Evolutionary conservation across 2,797 vertebrate species (phyloP).

Genomic region (Pipistrellus pygmaeus): DNA sequence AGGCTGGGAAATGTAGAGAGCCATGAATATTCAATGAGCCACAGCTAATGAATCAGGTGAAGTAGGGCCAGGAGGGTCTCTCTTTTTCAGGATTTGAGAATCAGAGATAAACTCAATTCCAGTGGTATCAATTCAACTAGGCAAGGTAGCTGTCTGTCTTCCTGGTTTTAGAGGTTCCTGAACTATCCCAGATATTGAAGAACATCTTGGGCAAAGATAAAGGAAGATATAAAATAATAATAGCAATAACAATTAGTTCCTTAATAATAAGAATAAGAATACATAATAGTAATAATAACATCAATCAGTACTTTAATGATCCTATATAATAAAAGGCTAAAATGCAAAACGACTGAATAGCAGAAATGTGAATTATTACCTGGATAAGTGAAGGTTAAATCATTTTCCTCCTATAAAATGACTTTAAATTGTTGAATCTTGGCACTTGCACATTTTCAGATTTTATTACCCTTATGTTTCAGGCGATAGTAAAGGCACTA

Average conservation of each 20-base stretch:
- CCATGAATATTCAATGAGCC: not conserved
- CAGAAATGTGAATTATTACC: constrained; percentile 42
- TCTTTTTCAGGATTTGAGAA: not conserved
- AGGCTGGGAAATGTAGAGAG: not conserved
- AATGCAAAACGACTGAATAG: too few species aligned
- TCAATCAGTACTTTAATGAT: not conserved
- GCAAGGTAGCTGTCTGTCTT: not conserved
- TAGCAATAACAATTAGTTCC: not conserved
- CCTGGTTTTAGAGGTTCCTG: not conserved
- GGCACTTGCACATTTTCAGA: constrained; percentile 30
- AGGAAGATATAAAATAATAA: constrained; percentile 14
- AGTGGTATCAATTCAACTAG: not conserved
- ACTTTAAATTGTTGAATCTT: constrained; percentile 53
- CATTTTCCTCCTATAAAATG: constrained; percentile 42
- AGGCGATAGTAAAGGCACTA: constrained; percentile 43
- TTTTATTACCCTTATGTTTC: constrained; percentile 51
- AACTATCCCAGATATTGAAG: not conserved
- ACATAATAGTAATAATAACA: not conserved
- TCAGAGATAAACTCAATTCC: not conserved
- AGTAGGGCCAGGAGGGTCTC: not conserved
- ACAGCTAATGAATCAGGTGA: not conserved
- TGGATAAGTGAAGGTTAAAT: constrained; percentile 2
- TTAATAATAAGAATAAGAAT: not conserved
- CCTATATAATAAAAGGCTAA: too few species aligned
- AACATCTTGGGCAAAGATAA: constrained; percentile 46